These are phyloP conservation scores for Echinops telfairi DNA, from an alignment of 2,113 vertebrate genomes.

Conservation along the genomic window DNA sequence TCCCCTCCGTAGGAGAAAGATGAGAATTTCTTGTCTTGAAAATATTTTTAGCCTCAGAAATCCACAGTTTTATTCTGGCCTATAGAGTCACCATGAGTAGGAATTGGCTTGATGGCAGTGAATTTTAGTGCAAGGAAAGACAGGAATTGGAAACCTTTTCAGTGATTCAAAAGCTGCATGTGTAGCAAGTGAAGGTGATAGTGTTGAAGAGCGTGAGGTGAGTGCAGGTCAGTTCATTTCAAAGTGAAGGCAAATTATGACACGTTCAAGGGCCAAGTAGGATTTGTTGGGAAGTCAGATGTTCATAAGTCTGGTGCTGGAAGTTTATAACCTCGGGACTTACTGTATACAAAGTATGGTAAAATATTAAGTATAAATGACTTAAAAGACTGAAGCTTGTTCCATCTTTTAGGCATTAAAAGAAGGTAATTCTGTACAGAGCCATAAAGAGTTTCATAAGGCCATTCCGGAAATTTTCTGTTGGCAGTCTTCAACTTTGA, in stretches of 20 bases:
- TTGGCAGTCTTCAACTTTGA: slow-evolving; percentile 60
- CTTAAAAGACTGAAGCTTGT: too few relatives aligned
- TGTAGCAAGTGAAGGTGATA: not conserved
- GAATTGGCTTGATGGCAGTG: too few relatives aligned
- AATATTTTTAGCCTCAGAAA: too few relatives aligned
- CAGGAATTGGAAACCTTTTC: not conserved
- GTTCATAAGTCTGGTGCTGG: too few relatives aligned
- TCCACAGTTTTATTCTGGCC: too few relatives aligned
- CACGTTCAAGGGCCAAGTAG: too few relatives aligned
- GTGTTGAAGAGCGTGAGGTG: not conserved
- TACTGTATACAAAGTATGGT: slow-evolving; percentile 16
- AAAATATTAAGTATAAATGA: not conserved
- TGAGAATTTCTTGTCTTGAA: too few relatives aligned
- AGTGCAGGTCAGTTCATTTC: not conserved
- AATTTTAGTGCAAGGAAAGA: not conserved
- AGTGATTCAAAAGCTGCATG: not conserved
- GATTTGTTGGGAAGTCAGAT: too few relatives aligned
- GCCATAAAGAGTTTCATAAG: slow-evolving; percentile 54
- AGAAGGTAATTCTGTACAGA: slow-evolving; percentile 20
- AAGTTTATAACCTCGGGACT: too few relatives aligned
- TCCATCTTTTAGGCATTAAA: slow-evolving; percentile 1
- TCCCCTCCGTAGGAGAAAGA: too few relatives aligned
- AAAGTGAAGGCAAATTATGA: not conserved
- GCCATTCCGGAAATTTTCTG: slow-evolving; percentile 42
- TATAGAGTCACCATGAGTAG: too few relatives aligned